These are phyloP conservation scores for Rhagium mordax DNA, from an alignment of 2,888 invertebrate genomes.

Conservation along the genomic window DNA sequence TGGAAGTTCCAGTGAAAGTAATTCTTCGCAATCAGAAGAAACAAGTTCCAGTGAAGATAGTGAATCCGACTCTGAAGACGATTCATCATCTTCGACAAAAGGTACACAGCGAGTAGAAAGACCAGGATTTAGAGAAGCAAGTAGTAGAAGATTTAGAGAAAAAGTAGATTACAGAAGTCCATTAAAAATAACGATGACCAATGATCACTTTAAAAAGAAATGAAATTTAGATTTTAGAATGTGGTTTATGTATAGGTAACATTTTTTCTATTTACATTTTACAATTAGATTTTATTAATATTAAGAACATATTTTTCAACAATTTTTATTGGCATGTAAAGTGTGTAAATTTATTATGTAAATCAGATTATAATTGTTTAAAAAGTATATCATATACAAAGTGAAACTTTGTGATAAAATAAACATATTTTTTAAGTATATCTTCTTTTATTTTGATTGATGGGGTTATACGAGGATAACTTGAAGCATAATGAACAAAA, in stretches of 20 bases:
- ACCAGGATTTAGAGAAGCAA: conserved; percentile 59
- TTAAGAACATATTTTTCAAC: conserved; percentile 19
- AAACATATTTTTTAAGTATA: conserved; percentile 25
- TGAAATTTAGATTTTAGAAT: not conserved
- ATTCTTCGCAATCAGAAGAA: conserved; percentile 36
- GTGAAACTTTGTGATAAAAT: conserved; percentile 27
- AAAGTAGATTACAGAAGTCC: conserved; percentile 61
- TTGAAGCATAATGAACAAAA: too few species aligned
- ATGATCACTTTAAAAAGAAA: conserved; percentile 41
- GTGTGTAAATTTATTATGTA: conserved; percentile 13
- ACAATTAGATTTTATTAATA: conserved; percentile 11
- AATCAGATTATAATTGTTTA: conserved; percentile 2
- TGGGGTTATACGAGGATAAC: too few species aligned
- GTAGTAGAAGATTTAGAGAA: conserved; percentile 45
- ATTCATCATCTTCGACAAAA: conserved; percentile 45
- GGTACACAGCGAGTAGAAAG: conserved; percentile 44
- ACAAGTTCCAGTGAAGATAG: conserved; percentile 40
- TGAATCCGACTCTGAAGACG: conserved; percentile 46
- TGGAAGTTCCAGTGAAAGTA: conserved; percentile 44
- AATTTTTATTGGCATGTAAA: conserved; percentile 15
- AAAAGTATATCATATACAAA: conserved; percentile 16
- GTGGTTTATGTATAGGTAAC: not conserved
- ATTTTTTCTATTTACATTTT: conserved; percentile 25
- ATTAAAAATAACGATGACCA: conserved; percentile 60
- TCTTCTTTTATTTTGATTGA: not conserved